These are phyloP conservation scores for Cuculus canorus DNA, from an alignment of 2,797 vertebrate species.

Conservation along the genomic window DNA sequence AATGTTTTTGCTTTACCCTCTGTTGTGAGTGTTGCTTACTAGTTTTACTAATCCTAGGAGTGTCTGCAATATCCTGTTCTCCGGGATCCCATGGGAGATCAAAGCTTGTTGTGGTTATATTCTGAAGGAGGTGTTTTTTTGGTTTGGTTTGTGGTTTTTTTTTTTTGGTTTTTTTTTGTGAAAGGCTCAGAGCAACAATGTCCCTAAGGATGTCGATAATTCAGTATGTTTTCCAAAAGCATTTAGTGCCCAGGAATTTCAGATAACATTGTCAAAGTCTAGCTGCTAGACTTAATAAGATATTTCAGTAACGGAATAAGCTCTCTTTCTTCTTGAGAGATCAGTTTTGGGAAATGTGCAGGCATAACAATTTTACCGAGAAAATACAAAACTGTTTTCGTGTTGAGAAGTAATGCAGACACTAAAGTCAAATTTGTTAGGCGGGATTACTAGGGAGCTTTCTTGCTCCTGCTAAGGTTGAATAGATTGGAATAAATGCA, in stretches of 20 bases:
- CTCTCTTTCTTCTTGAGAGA: not conserved
- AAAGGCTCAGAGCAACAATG: not conserved
- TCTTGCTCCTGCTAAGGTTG: not conserved
- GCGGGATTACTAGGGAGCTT: not conserved
- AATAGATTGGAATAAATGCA: not conserved
- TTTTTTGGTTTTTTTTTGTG: not conserved
- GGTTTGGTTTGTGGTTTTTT: not conserved
- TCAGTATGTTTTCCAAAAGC: not conserved
- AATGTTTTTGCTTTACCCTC: not conserved
- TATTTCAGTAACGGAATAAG: not conserved
- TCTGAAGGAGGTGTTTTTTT: not conserved
- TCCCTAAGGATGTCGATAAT: not conserved
- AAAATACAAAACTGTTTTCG: not conserved
- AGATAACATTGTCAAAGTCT: not conserved
- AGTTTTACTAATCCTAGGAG: not conserved
- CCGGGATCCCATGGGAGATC: not conserved
- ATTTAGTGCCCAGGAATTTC: not conserved
- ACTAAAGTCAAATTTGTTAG: not conserved
- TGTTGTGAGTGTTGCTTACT: not conserved
- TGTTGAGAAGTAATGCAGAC: not conserved
- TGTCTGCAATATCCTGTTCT: not conserved
- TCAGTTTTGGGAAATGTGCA: not conserved
- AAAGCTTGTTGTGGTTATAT: not conserved
- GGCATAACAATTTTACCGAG: not conserved
- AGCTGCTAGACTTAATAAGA: not conserved